Base-by-base conservation (phyloP, 2,797 vertebrate genomes). In the Sebastiscus albofasciatus region DNA sequence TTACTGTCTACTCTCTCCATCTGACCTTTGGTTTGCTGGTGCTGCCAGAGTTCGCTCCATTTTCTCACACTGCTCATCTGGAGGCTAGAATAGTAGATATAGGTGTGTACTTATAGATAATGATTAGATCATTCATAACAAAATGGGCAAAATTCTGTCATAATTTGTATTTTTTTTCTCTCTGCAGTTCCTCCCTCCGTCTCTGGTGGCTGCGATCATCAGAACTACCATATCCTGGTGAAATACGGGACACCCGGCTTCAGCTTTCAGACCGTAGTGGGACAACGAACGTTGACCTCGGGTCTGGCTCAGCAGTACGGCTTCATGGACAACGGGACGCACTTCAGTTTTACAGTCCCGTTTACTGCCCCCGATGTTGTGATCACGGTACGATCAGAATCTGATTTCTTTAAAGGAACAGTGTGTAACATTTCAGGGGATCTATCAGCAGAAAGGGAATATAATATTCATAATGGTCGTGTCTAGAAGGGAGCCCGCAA, bases 161-260 rank as follows among this genome's bases (percentile, higher is more conserved):
- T 62, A 31, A 3, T 8, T 8, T 13, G 2, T 42, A 12, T 20
- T 36, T 33, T 5, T 33, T 2, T 52, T 33, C 36, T 3, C 2
- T 49, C 24, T 83, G 16, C 75, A 95, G 93, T 83, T 58, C 60
- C 82, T 20, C 94, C 94, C 1, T 84, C 72, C 0, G n/a, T 93
- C 36, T 70, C 85, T 34, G 94, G 93, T 2, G 56, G 22, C 49
- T 96, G 95, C 61, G 92, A 92, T 26, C 2, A 75, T n/a, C 24
- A 89, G 4, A 84, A 85, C 79, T 95, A 95, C 75, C 34, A 91
- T 8, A 1, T 95, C 55, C 73, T 88, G 0, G 93, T 96, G 34
- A 78, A 76, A 70, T 81, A 91, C 6, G 94, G 92, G 11, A 88
- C 55, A n/a, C 36, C 59, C 1, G 75, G 60, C 26, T 82, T 71